A percentile compares a stretch with the other conserved stretches of the same genome.
Evolutionary conservation across 2,888 invertebrate species (phyloP).

Genomic region (Morpho helenor): DNA sequence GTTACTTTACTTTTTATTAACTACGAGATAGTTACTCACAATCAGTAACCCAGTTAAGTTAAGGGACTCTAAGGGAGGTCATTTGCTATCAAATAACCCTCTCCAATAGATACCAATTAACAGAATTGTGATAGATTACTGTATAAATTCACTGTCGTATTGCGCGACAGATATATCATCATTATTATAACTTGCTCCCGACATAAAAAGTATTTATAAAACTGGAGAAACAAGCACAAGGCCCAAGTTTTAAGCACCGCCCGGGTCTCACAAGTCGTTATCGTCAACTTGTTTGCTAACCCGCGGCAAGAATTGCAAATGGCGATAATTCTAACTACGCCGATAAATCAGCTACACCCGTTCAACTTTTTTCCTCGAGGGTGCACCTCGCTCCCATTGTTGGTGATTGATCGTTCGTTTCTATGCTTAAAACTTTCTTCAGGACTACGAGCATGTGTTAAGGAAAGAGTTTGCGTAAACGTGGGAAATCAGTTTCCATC

Average conservation of each 20-base stretch:
- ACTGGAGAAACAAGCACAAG: neutral
- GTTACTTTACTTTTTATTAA: no score
- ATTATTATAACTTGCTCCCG: no score
- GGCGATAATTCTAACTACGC: constrained; percentile 76
- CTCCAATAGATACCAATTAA: no score
- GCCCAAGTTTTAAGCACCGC: constrained; percentile 12
- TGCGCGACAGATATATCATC: no score
- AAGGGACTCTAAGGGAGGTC: no score
- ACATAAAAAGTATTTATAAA: no score
- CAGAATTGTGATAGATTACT: no score
- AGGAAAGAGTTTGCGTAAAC: constrained; percentile 37
- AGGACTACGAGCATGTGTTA: constrained; percentile 55
- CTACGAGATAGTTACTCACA: no score
- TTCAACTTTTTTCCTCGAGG: constrained; percentile 71
- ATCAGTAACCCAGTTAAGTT: no score
- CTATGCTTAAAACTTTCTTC: constrained; percentile 55
- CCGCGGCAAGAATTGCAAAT: constrained; percentile 75
- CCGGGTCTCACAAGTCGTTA: constrained; percentile 53
- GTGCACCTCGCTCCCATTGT: constrained; percentile 58
- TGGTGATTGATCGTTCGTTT: constrained; percentile 68
- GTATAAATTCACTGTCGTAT: no score
- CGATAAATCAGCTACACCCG: constrained; percentile 72
- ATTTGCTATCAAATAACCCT: no score
- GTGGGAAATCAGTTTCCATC: constrained; percentile 36
- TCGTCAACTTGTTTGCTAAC: constrained; percentile 59